Percentiles rank a stretch among this genome's conserved stretches.
Evolutionary conservation across 2,888 invertebrate species (phyloP).

Genomic region (Pristionchus mayeri): DNA sequence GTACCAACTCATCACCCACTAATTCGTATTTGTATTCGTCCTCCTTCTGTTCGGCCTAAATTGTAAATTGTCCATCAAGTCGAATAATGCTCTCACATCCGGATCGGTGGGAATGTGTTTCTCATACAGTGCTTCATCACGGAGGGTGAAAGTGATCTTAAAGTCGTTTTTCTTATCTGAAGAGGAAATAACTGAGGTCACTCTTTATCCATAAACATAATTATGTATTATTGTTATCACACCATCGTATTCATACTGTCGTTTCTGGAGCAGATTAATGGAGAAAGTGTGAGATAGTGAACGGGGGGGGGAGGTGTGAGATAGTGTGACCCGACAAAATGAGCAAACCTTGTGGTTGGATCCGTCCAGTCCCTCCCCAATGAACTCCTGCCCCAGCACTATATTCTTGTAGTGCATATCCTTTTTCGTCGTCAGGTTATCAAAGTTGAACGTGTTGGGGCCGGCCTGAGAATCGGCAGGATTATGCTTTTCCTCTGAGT

Average conservation of each 20-base stretch:
- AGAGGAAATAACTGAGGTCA: too few relatives aligned
- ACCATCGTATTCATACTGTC: too few relatives aligned
- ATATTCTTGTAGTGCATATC: constrained; percentile 45
- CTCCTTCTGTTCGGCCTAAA: background rate
- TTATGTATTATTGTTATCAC: too few relatives aligned
- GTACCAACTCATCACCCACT: background rate
- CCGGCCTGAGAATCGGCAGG: background rate
- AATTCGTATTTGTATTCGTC: background rate
- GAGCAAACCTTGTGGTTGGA: background rate
- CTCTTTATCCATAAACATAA: too few relatives aligned
- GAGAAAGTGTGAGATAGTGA: too few relatives aligned
- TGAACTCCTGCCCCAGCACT: constrained; percentile 35
- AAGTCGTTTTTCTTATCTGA: too few relatives aligned
- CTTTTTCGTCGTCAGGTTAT: constrained; percentile 48
- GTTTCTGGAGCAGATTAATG: too few relatives aligned
- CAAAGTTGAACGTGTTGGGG: constrained; percentile 37
- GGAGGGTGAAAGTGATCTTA: background rate
- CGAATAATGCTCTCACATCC: background rate
- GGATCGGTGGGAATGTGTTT: background rate
- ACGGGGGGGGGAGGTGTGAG: too few relatives aligned
- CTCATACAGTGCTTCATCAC: background rate
- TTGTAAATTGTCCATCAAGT: background rate
- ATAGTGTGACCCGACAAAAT: too few relatives aligned
- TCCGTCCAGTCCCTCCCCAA: constrained; percentile 48
- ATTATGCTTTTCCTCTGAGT: background rate